Conservation (phyloP, 2,797 vertebrate genomes). For the Hydrocynus forskahlii region DNA sequence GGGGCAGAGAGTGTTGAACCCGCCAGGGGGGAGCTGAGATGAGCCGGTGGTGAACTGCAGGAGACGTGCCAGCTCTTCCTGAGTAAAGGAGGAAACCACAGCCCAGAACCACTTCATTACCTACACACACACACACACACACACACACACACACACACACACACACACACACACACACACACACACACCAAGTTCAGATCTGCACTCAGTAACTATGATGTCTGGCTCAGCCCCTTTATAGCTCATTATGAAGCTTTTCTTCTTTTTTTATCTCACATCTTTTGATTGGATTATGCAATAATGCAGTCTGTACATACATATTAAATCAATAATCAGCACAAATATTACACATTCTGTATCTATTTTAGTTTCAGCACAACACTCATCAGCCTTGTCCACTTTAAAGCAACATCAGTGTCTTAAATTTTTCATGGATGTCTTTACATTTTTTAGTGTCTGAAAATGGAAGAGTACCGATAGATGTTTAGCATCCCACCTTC, state of each 20-base stretch:
- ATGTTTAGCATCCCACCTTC: slow-evolving; percentile 78
- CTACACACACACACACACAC: slow-evolving; percentile 68
- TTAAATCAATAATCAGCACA: too few species aligned
- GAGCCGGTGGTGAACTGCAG: slow-evolving; percentile 98
- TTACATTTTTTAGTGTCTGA: background rate
- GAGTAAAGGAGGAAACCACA: slow-evolving; percentile 96
- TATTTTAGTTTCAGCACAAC: background rate
- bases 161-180: slow-evolving; percentile 28
- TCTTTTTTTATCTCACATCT: too few species aligned
- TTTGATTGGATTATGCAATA: too few species aligned
- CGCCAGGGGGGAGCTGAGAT: slow-evolving; percentile 94
- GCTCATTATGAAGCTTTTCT: background rate
- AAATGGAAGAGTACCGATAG: slow-evolving; percentile 14
- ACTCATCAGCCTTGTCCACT: background rate
- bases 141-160: slow-evolving; percentile 9
- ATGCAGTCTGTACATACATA: too few species aligned
- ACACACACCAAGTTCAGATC: background rate
- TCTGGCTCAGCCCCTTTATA: background rate
- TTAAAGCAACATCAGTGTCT: background rate
- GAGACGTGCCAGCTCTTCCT: slow-evolving; percentile 95
- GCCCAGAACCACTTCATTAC: slow-evolving; percentile 99
- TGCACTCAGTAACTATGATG: background rate
- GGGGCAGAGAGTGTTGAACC: slow-evolving; percentile 96
- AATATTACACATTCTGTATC: too few species aligned
- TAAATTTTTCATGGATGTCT: too few species aligned